Evolutionary conservation across 2,888 invertebrate species (phyloP).

Genomic region (Salticus scenicus): DNA sequence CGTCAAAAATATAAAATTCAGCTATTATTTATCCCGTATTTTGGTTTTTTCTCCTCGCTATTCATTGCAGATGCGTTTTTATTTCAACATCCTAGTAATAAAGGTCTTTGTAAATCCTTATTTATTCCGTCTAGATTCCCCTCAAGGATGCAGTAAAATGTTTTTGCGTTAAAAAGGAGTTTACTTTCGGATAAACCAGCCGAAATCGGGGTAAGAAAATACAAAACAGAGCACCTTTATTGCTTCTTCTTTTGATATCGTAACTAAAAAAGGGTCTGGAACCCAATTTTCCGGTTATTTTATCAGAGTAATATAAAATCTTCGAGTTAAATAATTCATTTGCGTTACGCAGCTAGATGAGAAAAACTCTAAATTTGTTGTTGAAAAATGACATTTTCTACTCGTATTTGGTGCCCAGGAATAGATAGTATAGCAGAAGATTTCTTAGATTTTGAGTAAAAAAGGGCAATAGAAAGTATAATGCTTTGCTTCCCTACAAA

Average conservation of each 20-base stretch:
- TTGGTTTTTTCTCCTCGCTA: background rate
- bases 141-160: background rate
- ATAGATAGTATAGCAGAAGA: conserved; percentile 21
- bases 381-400: conserved; percentile 60
- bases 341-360: conserved; percentile 39
- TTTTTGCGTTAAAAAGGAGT: background rate
- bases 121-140: background rate
- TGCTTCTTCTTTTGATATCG: background rate
- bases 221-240: background rate
- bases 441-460: conserved; percentile 23
- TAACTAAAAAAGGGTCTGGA: conserved; percentile 6
- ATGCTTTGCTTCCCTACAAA: conserved; percentile 21
- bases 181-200: background rate
- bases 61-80: background rate
- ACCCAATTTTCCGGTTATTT: conserved; percentile 62
- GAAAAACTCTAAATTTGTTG: conserved; percentile 42
- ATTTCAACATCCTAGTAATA: background rate
- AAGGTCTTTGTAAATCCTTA: background rate
- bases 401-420: background rate
- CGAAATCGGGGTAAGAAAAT: background rate
- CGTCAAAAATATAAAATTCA: background rate
- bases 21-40: background rate
- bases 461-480: conserved; percentile 32
- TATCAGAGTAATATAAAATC: conserved; percentile 46
- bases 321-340: conserved; percentile 61